phyloP scores from a whole-genome alignment of 2,888 invertebrate species.

The Orthosia gracilis region DNA sequence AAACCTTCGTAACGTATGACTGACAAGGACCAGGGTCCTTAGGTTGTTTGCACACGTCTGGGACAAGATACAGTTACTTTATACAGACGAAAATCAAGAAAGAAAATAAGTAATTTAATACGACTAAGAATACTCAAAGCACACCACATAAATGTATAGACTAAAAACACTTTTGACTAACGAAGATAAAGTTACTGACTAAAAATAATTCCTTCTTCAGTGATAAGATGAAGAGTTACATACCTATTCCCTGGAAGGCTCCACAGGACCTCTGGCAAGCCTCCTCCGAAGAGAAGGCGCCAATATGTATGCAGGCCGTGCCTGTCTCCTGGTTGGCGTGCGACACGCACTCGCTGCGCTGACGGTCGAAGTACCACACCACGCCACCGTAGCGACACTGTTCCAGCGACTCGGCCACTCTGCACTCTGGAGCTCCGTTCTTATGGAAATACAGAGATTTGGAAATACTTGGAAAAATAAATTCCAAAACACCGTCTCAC shows the following conservation, averaged over 20 bases:
- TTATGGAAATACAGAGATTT: slow-evolving; percentile 43
- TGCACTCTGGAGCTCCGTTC: slow-evolving; percentile 70
- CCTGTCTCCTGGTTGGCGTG: slow-evolving; percentile 83
- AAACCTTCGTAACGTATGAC: slow-evolving; percentile 92
- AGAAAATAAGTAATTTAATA: background rate
- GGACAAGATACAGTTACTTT: slow-evolving; percentile 18
- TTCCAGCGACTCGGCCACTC: slow-evolving; percentile 69
- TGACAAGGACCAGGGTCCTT: slow-evolving; percentile 94
- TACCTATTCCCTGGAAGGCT: slow-evolving; percentile 90
- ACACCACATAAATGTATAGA: too few relatives aligned
- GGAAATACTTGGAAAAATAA: background rate
- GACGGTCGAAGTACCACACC: slow-evolving; percentile 79
- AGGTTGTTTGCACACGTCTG: slow-evolving; percentile 94
- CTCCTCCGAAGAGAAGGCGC: slow-evolving; percentile 94
- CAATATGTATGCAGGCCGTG: slow-evolving; percentile 92
- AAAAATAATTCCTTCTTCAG: too few relatives aligned
- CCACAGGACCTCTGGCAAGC: slow-evolving; percentile 95
- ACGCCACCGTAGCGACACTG: slow-evolving; percentile 72
- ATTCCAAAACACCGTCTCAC: background rate
- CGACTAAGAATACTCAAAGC: background rate
- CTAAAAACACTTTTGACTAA: background rate
- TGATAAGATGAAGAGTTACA: slow-evolving; percentile 2
- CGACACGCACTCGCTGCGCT: slow-evolving; percentile 85
- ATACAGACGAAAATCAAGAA: background rate
- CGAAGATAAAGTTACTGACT: background rate